Conservation (phyloP, 2,797 vertebrate species). For the Oryzias sinensis region DNA sequence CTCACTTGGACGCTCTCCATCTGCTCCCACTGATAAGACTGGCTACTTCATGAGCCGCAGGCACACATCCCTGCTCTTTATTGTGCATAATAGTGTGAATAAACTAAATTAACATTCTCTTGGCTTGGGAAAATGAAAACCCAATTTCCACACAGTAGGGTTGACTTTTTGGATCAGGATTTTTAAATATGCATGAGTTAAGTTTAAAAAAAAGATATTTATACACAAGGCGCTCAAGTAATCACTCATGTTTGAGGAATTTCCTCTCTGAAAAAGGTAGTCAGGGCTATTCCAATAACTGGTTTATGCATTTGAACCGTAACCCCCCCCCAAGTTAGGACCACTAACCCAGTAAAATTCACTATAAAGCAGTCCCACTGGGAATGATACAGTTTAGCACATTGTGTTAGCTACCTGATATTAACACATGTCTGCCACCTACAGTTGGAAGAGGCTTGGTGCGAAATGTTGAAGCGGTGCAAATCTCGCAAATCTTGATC, state of each 20-base stretch:
- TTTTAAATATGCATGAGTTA: neutral
- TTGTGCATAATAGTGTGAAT: conserved; percentile 36
- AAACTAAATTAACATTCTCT: conserved; percentile 37
- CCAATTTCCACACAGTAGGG: neutral
- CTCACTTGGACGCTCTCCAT: conserved; percentile 71
- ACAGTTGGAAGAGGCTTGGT: too few species aligned
- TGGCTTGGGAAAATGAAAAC: conserved; percentile 11
- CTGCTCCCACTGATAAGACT: conserved; percentile 65
- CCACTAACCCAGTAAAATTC: too few species aligned
- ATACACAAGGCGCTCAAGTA: too few species aligned
- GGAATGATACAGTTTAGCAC: too few species aligned
- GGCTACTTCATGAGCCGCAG: conserved; percentile 48
- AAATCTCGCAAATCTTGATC: too few species aligned
- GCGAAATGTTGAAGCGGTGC: too few species aligned
- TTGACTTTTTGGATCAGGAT: neutral
- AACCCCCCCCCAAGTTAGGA: neutral
- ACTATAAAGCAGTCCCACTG: too few species aligned
- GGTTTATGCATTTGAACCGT: conserved; percentile 34
- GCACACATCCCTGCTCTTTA: conserved; percentile 31
- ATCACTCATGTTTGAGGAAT: too few species aligned
- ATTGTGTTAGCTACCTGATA: too few species aligned
- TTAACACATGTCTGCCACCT: too few species aligned
- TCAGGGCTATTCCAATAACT: conserved; percentile 33
- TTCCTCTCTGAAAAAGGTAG: neutral
- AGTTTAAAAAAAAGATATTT: too few species aligned